Conservation (phyloP, 1,140 invertebrate species). For the Drosophila willistoni region DNA sequence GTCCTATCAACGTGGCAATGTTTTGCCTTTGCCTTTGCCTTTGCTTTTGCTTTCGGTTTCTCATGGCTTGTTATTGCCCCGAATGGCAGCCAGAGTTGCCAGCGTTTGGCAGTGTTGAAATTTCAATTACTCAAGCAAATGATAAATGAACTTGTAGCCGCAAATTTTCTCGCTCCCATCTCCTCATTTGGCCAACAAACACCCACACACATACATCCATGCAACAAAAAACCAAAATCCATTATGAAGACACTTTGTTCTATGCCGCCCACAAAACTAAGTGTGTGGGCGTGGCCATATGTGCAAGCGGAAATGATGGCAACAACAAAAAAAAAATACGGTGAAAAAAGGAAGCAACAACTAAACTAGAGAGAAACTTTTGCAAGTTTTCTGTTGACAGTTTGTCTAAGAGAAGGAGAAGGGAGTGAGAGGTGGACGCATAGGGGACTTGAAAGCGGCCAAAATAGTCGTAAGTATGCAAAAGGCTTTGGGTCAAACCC, state of each 20-base stretch:
- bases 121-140: conserved; percentile 81
- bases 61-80: conserved; percentile 53
- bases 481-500: conserved; percentile 18
- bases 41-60: background rate
- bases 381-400: conserved; percentile 25
- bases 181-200: background rate
- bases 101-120: conserved; percentile 57
- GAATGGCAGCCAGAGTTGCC: conserved; percentile 30
- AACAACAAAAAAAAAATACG: conserved; percentile 13
- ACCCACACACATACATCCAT: no score
- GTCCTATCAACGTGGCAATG: conserved; percentile 1
- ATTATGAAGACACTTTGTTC: conserved; percentile 73
- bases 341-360: background rate
- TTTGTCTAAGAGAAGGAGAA: conserved; percentile 7
- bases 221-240: conserved; percentile 52
- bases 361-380: conserved; percentile 41
- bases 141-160: conserved; percentile 79
- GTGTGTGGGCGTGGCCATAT: conserved; percentile 68
- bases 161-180: conserved; percentile 66
- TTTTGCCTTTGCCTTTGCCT: conserved; percentile 1
- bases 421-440: background rate
- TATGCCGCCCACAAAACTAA: conserved; percentile 60
- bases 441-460: background rate
- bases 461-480: conserved; percentile 14
- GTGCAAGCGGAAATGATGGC: conserved; percentile 43